Evolutionary conservation across 2,113 vertebrate species (phyloP), one percentile per base, ranked within the genome.

Genomic region (Catagonus wagneri): DNA sequence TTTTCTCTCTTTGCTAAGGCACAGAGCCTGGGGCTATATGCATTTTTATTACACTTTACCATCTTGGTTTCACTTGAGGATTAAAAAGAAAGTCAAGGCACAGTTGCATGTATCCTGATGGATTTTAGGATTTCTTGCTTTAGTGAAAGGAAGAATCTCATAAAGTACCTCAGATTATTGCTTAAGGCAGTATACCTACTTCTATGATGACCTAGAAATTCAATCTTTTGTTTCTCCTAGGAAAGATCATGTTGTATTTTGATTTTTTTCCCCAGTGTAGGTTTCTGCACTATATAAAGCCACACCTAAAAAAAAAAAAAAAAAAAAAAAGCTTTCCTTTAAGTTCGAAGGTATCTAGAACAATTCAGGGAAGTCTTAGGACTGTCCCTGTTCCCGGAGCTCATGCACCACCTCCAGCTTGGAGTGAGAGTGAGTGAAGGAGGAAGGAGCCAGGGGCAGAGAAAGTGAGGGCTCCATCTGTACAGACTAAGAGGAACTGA

Each of bases 41-140:
- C 96, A 97, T 98, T 98, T 98, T 97, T 98, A 96, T 98, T 98
- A 94, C 76, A 96, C 97, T 98, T 97, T 96, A 96, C 88, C 92
- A 93, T 96, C 95, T 68, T 89, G 95, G 5, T 97, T 98, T 98
- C 92, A 97, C 83, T 85, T 90, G 92, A 97, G 97, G 93, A 97
- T 96, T 97, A 72, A 89, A 96, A 97, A 96, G 94, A 81, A 13
- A 96, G 91, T 81, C 81, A 76, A 97, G 63, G 63, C 96, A 94
- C 83, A 96, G 83, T 84, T 84, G 89, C 74, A 86, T 11, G 9
- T 92, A 95, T 97, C 94, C 81, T 91, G 74, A 83, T 96, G 96
- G 92, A 97, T 96, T 97, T 98, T 92, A 92, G 89, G 90, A 81
- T 97, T 97, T 93, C 12, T 89, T 89, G 83, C 95, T 97, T 96